These are phyloP conservation scores for Lutraria lutraria DNA, from an alignment of 2,888 invertebrate species.

Conservation along the genomic window DNA sequence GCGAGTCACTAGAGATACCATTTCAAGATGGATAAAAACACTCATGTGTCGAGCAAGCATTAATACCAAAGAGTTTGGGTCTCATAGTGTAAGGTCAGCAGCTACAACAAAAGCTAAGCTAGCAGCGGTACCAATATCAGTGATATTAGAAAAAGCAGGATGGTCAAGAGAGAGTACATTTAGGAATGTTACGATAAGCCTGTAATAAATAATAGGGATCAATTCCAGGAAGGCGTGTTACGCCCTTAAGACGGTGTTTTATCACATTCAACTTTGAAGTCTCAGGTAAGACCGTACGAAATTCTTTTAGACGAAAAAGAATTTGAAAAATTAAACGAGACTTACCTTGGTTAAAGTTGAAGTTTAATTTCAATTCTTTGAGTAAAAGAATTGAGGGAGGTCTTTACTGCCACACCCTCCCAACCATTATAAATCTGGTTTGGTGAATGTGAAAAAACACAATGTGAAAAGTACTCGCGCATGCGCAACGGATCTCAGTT, in stretches of 20 bases:
- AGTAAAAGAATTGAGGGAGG: too few species aligned
- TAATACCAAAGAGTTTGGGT: too few species aligned
- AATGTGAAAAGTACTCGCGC: neutral
- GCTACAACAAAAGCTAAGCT: too few species aligned
- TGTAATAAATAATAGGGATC: constrained; percentile 24
- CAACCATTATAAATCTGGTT: neutral
- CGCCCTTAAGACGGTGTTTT: constrained; percentile 25
- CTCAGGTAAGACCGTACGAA: constrained; percentile 42
- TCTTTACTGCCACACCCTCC: constrained; percentile 46
- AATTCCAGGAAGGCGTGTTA: constrained; percentile 43
- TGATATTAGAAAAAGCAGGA: constrained; percentile 56
- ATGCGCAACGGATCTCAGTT: constrained; percentile 27
- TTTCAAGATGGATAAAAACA: too few species aligned
- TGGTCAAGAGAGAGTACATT: constrained; percentile 59
- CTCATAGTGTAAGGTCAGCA: too few species aligned
- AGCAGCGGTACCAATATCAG: constrained; percentile 50
- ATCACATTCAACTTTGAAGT: constrained; percentile 53
- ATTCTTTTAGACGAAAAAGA: too few species aligned
- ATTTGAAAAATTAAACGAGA: too few species aligned
- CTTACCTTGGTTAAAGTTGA: too few species aligned
- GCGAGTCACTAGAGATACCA: too few species aligned
- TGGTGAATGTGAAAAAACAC: constrained; percentile 18
- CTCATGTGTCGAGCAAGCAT: too few species aligned
- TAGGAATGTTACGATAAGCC: constrained; percentile 57
- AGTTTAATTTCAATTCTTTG: too few species aligned